These are phyloP conservation scores for Alloscopus bannaensis DNA, from an alignment of 2,888 invertebrate species.

Conservation along the genomic window DNA sequence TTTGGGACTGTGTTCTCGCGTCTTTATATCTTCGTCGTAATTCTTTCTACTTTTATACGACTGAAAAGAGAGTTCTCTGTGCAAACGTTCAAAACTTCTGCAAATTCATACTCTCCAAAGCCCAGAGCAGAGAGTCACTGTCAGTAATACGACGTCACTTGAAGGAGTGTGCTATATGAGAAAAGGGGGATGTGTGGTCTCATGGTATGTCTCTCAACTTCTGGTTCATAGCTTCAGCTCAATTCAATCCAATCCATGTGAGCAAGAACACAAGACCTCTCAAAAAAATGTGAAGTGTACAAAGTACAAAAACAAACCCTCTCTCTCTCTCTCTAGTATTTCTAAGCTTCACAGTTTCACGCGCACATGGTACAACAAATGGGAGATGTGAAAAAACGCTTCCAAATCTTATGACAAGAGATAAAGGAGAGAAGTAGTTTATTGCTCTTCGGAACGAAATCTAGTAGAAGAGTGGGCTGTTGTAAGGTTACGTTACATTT, in stretches of 20 bases:
- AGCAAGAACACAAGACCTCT: constrained; percentile 32
- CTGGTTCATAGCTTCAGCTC: too few relatives aligned
- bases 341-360: constrained; percentile 42
- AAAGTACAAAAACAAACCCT: constrained; percentile 48
- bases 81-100: too few relatives aligned
- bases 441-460: too few relatives aligned
- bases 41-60: too few relatives aligned
- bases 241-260: constrained; percentile 8
- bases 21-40: not conserved
- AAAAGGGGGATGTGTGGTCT: constrained; percentile 36
- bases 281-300: constrained; percentile 52
- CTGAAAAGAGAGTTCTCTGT: too few relatives aligned
- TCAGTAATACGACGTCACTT: too few relatives aligned
- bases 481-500: too few relatives aligned
- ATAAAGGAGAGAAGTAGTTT: constrained; percentile 28
- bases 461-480: too few relatives aligned
- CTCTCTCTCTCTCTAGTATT: too few relatives aligned
- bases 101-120: too few relatives aligned
- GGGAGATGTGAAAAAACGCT: constrained; percentile 49
- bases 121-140: too few relatives aligned
- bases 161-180: constrained; percentile 39
- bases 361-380: constrained; percentile 25
- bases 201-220: constrained; percentile 30
- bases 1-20: not conserved
- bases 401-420: constrained; percentile 56